These are phyloP conservation scores for Microcebus jonahi DNA, from an alignment of 2,113 vertebrate species.

Conservation along the genomic window DNA sequence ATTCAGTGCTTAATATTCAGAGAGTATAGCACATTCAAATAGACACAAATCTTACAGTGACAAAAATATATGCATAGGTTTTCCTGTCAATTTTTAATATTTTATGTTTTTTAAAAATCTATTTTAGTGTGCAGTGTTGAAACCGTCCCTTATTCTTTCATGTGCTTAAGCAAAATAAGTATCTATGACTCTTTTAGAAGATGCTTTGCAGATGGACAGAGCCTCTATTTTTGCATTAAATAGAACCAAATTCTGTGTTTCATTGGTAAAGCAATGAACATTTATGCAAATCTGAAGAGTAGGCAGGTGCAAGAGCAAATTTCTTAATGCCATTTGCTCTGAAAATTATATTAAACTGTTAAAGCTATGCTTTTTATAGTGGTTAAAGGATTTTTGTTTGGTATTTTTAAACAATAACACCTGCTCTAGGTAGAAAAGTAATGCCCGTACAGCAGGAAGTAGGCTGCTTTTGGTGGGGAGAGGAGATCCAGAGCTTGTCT, in stretches of 20 bases:
- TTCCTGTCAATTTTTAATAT: not conserved
- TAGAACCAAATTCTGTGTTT: constrained; percentile 65
- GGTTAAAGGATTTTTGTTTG: constrained; percentile 76
- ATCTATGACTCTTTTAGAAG: constrained; percentile 64
- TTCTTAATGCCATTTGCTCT: constrained; percentile 82
- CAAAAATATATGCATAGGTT: not conserved
- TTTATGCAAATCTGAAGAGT: constrained; percentile 83
- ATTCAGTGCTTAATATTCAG: not conserved
- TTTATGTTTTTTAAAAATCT: not conserved
- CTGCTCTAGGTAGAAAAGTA: constrained; percentile 76
- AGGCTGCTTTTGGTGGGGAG: constrained; percentile 47
- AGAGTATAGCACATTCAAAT: not conserved
- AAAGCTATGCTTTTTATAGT: constrained; percentile 77
- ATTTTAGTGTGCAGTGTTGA: not conserved
- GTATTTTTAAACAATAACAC: constrained; percentile 81
- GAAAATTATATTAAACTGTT: constrained; percentile 79
- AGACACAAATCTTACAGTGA: not conserved
- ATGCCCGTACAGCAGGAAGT: constrained; percentile 56
- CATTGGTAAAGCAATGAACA: constrained; percentile 78
- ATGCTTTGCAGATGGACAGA: constrained; percentile 81
- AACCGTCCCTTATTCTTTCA: not conserved
- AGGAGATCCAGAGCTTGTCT: constrained; percentile 6
- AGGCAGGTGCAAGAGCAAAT: constrained; percentile 84
- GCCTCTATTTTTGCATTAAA: constrained; percentile 65
- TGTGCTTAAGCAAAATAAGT: constrained; percentile 8